Percentiles rank a stretch among this genome's conserved stretches.
phyloP scores from a whole-genome alignment of 2,888 invertebrate genomes.

The Polymixis lichenea region DNA sequence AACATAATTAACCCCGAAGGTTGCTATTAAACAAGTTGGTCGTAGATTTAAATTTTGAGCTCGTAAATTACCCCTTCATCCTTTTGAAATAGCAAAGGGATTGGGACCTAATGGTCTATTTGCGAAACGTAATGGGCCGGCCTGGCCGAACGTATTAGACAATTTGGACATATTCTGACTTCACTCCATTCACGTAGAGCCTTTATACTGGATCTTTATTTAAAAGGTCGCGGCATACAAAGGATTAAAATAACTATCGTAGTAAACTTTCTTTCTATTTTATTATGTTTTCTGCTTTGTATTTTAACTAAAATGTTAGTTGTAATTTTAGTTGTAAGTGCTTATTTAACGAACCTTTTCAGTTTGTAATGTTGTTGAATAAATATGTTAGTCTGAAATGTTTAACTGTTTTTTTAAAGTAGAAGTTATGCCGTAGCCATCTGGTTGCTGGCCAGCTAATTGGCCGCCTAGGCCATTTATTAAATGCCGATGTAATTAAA shows the following conservation, averaged over 20 bases:
- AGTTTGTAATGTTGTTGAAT: conserved; percentile 22
- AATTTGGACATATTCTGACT: conserved; percentile 87
- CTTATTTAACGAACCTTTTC: conserved; percentile 29
- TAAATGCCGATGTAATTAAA: too few relatives aligned
- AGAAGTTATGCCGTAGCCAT: too few relatives aligned
- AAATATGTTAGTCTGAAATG: conserved; percentile 2
- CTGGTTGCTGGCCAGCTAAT: too few relatives aligned
- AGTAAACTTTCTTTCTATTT: conserved; percentile 60
- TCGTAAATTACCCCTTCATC: conserved; percentile 90
- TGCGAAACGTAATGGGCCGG: conserved; percentile 89
- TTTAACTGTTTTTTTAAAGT: conserved; percentile 8
- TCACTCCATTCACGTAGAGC: conserved; percentile 81
- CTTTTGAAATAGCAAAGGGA: conserved; percentile 90
- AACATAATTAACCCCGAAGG: conserved; percentile 87
- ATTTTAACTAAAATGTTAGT: conserved; percentile 40
- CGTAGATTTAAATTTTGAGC: conserved; percentile 90
- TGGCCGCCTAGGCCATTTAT: too few relatives aligned
- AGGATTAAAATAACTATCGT: conserved; percentile 65
- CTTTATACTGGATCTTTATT: conserved; percentile 74
- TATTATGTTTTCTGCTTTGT: conserved; percentile 44
- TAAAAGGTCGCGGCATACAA: conserved; percentile 66
- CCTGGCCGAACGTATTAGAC: conserved; percentile 87
- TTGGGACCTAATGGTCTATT: conserved; percentile 90
- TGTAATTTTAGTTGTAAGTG: conserved; percentile 27
- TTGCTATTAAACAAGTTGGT: conserved; percentile 88